Base-by-base conservation (phyloP, 1,140 invertebrate species). In the Drosophila pallidifrons region DNA sequence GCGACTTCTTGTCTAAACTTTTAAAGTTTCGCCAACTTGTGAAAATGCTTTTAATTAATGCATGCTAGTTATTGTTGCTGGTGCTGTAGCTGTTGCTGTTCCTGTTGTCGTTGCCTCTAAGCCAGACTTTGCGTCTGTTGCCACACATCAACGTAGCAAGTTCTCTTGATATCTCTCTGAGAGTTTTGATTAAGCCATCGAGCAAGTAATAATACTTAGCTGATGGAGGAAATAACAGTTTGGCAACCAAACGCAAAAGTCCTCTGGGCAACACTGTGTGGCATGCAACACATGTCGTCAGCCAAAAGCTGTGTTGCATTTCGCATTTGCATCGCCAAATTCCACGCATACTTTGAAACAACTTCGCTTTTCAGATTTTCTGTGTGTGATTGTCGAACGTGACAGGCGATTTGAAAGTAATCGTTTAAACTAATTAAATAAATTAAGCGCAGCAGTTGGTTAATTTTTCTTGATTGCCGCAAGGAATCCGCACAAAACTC, bases 11-110 rank as follows among this genome's bases (percentile, higher is more conserved):
- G 52, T 70, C 70, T 43, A 47, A 60, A 52, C 64, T 77, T 65
- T 65, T 72, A 81, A 67, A 82, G 75, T 79, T 59, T 76, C 57
- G 64, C 61, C 49, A 77, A 79, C 77, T 77, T 77, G 78, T 78
- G 75, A 87, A 87, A 88, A 87, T 77, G 55, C 38, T 75, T 83
- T 88, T 89, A 89, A 89, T 89, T 89, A 89, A 89, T 85, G 83
- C 81, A 70, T 85, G 85, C 71, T 73, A 65, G 58, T 70, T 52
- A 70, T 75, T 72, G 60, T 49, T 64, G 66, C 35, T 20, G 1
- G 2, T 25, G 20, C 3, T 25, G 3, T 3, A 4, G 3, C 20
- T 4, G 20, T 25, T 25, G 16, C 16, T 16, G 3, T 25, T 20
- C 20, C 20, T 25, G 20, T 75, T 72, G 60, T 49, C 59, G 66